These are phyloP conservation scores for Staurois parvus DNA, from an alignment of 2,797 vertebrate genomes.

Conservation along the genomic window DNA sequence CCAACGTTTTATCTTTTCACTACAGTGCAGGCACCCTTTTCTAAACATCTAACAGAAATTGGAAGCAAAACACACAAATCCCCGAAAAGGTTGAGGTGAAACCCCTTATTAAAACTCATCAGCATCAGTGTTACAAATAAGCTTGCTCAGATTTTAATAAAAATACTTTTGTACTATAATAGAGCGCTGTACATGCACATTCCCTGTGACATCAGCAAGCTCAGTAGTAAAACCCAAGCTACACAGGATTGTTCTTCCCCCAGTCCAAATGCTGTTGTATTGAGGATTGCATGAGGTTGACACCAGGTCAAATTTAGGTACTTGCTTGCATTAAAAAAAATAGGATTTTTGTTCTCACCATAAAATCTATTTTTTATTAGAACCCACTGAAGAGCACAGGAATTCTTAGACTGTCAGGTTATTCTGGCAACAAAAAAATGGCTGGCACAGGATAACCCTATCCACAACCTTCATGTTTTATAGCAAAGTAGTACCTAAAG, in stretches of 20 bases:
- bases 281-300: background rate
- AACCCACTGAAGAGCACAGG: too few relatives aligned
- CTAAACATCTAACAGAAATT: conserved; percentile 29
- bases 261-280: background rate
- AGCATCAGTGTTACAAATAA: conserved; percentile 18
- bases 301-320: too few relatives aligned
- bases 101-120: background rate
- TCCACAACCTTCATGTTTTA: too few relatives aligned
- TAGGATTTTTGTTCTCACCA: too few relatives aligned
- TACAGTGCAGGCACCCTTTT: background rate
- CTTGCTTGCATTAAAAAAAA: too few relatives aligned
- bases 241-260: background rate
- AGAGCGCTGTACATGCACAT: too few relatives aligned
- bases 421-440: too few relatives aligned
- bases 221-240: background rate
- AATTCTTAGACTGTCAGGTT: too few relatives aligned
- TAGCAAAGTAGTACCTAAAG: too few relatives aligned
- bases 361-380: too few relatives aligned
- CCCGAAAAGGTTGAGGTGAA: background rate
- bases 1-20: conserved; percentile 13
- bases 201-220: too few relatives aligned
- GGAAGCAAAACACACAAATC: background rate
- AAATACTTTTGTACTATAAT: background rate
- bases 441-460: too few relatives aligned
- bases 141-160: conserved; percentile 11